A percentile compares a stretch with the other conserved stretches of the same genome.
These are phyloP conservation scores for Pantherophis alleghaniensis DNA, from an alignment of 2,797 vertebrate genomes.

Conservation along the genomic window DNA sequence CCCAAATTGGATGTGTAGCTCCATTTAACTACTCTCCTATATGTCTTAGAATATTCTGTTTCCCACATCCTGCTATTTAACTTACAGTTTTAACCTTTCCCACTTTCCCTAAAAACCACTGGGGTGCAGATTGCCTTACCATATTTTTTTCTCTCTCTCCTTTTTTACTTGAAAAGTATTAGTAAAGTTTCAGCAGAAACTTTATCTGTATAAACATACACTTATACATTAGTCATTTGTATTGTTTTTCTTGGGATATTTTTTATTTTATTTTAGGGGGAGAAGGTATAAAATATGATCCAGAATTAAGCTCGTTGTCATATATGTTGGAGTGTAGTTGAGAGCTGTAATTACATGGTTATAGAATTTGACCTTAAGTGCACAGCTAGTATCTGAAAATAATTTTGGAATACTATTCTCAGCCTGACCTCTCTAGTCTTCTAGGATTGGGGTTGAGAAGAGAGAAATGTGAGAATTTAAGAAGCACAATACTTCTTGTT, in stretches of 20 bases:
- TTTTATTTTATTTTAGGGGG: not conserved
- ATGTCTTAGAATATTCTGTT: not conserved
- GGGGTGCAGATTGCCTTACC: not conserved
- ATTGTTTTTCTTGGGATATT: not conserved
- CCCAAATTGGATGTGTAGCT: not conserved
- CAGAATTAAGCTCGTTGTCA: not conserved
- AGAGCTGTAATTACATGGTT: not conserved
- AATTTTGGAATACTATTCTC: conserved; percentile 11
- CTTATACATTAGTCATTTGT: not conserved
- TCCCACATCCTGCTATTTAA: not conserved
- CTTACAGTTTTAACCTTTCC: not conserved
- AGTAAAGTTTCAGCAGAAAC: not conserved
- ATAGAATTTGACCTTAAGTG: not conserved
- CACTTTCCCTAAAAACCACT: not conserved
- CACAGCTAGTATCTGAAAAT: conserved; percentile 6
- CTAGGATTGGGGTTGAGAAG: not conserved
- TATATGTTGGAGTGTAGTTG: not conserved
- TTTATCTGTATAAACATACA: not conserved
- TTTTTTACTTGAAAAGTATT: not conserved
- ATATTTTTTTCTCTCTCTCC: not conserved
- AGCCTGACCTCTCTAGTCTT: not conserved
- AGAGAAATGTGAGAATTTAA: not conserved
- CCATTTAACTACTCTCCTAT: not conserved
- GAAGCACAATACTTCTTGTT: conserved; percentile 6
- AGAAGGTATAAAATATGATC: not conserved